Percentiles rank a stretch among this genome's conserved stretches.
phyloP scores from a whole-genome alignment of 1,140 invertebrate species.

The Octopus bimaculoides region DNA sequence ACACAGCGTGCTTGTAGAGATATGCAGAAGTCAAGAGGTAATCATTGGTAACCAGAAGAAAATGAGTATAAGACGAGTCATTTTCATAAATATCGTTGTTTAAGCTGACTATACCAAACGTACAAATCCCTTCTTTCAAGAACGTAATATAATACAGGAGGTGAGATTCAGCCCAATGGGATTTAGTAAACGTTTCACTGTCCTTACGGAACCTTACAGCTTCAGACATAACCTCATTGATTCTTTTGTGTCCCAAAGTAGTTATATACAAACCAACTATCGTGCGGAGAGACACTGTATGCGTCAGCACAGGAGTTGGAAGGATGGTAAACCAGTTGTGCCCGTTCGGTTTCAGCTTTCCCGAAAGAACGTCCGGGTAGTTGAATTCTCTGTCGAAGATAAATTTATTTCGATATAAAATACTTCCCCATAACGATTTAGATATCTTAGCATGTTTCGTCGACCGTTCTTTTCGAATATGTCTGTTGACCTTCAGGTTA shows the following conservation, averaged over 20 bases:
- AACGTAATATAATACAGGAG: slow-evolving; percentile 1
- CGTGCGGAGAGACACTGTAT: neutral
- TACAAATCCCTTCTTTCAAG: neutral
- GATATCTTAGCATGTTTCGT: no score
- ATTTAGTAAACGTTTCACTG: neutral
- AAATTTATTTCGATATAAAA: no score
- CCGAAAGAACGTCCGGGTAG: neutral
- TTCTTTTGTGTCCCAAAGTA: neutral
- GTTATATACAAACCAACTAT: neutral
- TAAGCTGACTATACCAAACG: neutral
- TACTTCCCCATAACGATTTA: no score
- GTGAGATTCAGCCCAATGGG: neutral
- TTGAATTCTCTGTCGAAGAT: neutral
- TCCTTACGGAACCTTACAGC: neutral
- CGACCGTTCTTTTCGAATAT: no score
- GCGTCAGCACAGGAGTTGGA: neutral
- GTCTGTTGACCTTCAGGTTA: no score
- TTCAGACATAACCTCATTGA: neutral
- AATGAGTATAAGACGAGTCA: neutral
- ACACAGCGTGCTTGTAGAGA: neutral
- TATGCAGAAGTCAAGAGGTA: neutral
- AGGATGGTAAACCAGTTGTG: neutral
- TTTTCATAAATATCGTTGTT: neutral
- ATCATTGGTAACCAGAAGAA: neutral
- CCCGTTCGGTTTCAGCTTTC: slow-evolving; percentile 1